phyloP scores from a whole-genome alignment of 2,888 invertebrate genomes.

The Hypselothyrea guttata region DNA sequence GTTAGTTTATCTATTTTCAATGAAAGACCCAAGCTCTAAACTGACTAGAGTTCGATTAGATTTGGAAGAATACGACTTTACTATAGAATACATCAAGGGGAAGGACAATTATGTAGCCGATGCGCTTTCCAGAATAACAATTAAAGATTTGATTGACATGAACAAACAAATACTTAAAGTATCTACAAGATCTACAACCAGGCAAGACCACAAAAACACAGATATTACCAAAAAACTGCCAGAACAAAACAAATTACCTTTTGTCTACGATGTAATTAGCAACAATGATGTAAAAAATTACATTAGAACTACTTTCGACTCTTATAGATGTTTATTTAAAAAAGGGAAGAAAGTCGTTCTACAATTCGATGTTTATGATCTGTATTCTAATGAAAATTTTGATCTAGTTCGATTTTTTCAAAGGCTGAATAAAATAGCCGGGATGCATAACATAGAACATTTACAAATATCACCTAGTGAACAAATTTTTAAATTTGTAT shows the following conservation, averaged over 20 bases:
- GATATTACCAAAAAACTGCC: too few species aligned
- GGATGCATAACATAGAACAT: neutral
- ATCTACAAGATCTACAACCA: slow-evolving; percentile 1
- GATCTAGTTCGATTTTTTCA: slow-evolving; percentile 3
- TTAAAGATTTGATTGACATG: neutral
- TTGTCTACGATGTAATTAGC: slow-evolving; percentile 7
- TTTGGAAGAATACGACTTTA: slow-evolving; percentile 1
- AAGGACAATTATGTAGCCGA: neutral
- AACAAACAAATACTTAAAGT: neutral
- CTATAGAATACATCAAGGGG: neutral
- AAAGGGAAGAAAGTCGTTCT: neutral
- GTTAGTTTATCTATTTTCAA: neutral
- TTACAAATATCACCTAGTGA: slow-evolving; percentile 1
- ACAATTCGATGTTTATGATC: neutral
- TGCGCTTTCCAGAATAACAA: neutral
- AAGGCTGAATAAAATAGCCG: slow-evolving; percentile 2
- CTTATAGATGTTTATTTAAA: neutral
- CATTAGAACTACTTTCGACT: neutral
- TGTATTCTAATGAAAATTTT: slow-evolving; percentile 1
- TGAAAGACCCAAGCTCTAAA: neutral
- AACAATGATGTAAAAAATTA: slow-evolving; percentile 3
- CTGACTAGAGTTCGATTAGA: neutral
- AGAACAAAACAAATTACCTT: slow-evolving; percentile 1
- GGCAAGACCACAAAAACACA: slow-evolving; percentile 1
- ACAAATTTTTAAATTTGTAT: neutral